phyloP scores from a whole-genome alignment of 2,888 invertebrate species.

The Leptinotarsa tumamoca region DNA sequence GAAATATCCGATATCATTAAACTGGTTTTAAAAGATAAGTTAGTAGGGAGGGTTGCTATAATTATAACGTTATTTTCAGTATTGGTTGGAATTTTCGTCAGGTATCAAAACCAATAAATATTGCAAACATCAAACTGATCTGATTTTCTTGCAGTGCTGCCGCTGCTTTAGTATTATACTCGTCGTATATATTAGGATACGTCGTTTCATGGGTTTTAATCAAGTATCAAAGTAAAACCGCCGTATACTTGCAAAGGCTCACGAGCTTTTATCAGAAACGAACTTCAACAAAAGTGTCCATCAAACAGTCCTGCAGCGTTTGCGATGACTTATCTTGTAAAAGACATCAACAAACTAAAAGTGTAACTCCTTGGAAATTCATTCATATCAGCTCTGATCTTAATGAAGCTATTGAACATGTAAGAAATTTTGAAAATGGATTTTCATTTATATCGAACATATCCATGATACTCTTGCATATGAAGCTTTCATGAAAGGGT shows the following conservation, averaged over 20 bases:
- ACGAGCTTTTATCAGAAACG: slow-evolving; percentile 56
- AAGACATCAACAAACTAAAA: slow-evolving; percentile 69
- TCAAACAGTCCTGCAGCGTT: slow-evolving; percentile 68
- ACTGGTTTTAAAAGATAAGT: slow-evolving; percentile 51
- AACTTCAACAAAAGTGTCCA: slow-evolving; percentile 47
- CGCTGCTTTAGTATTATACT: slow-evolving; percentile 61
- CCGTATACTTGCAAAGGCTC: slow-evolving; percentile 58
- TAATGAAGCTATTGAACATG: slow-evolving; percentile 81
- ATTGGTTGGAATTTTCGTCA: slow-evolving; percentile 37
- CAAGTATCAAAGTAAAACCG: slow-evolving; percentile 60
- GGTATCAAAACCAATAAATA: slow-evolving; percentile 37
- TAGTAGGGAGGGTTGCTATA: slow-evolving; percentile 50
- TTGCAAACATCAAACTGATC: slow-evolving; percentile 18
- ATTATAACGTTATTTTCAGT: slow-evolving; percentile 35
- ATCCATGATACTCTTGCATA: too few relatives aligned
- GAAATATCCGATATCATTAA: slow-evolving; percentile 47
- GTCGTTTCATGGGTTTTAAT: slow-evolving; percentile 63
- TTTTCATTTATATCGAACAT: too few relatives aligned
- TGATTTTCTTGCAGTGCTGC: slow-evolving; percentile 58
- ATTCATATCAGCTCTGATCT: slow-evolving; percentile 77
- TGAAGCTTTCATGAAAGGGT: too few relatives aligned
- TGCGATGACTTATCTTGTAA: slow-evolving; percentile 73
- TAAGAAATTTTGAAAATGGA: slow-evolving; percentile 58
- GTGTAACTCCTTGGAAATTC: slow-evolving; percentile 75
- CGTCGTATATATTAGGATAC: slow-evolving; percentile 64